A percentile compares a stretch with the other conserved stretches of the same genome.
Conservation (phyloP, 2,888 invertebrate species). For the Pyrocoelia pectoralis region DNA sequence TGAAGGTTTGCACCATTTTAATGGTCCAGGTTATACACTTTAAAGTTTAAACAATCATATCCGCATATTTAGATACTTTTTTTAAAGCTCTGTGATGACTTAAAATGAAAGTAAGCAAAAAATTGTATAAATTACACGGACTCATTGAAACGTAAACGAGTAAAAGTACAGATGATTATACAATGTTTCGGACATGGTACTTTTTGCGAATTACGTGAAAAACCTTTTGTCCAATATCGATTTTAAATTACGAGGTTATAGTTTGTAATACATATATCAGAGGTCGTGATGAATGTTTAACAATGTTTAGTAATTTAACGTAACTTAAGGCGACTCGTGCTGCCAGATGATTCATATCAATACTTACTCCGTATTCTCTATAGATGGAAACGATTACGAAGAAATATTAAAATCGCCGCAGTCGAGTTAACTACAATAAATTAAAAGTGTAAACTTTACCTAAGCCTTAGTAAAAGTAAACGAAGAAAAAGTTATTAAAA, state of each 20-base stretch:
- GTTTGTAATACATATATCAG: slow-evolving; percentile 41
- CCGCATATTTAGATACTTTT: neutral
- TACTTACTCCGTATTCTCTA: slow-evolving; percentile 29
- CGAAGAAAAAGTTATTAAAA: slow-evolving; percentile 8
- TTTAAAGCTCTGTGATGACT: neutral
- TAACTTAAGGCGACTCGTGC: slow-evolving; percentile 48
- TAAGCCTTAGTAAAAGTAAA: slow-evolving; percentile 12
- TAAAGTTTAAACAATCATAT: too few species aligned
- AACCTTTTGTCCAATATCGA: slow-evolving; percentile 15
- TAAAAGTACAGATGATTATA: slow-evolving; percentile 9
- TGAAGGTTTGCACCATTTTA: too few species aligned
- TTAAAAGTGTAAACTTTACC: slow-evolving; percentile 20
- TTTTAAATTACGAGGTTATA: slow-evolving; percentile 24
- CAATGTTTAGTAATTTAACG: slow-evolving; percentile 46
- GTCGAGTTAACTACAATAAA: slow-evolving; percentile 26
- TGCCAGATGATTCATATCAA: slow-evolving; percentile 45
- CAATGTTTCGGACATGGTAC: slow-evolving; percentile 8
- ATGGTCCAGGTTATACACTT: too few species aligned
- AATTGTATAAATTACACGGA: neutral
- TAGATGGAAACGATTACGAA: slow-evolving; percentile 34
- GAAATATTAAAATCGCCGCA: slow-evolving; percentile 34
- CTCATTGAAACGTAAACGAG: slow-evolving; percentile 9
- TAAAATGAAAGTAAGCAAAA: slow-evolving; percentile 6
- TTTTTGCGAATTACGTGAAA: slow-evolving; percentile 7
- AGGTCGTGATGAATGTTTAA: slow-evolving; percentile 43